Evolutionary conservation across 2,113 vertebrate species (phyloP), one percentile per base, ranked within the genome.

Genomic region (Hiodon tergisus): DNA sequence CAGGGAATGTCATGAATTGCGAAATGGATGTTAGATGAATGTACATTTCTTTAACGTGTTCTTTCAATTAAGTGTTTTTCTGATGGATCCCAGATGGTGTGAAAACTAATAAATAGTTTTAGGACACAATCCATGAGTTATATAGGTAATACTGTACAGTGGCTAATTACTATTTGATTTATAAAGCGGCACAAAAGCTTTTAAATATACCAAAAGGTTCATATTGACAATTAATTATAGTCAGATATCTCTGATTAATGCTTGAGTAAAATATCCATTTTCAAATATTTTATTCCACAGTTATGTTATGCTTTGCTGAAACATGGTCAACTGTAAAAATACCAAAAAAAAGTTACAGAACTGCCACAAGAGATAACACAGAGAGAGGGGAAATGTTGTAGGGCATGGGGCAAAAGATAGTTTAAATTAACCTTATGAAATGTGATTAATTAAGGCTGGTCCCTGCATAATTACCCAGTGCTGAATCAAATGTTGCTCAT

Each of bases 381-480:
- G 69, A n/a, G 6, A 17, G 6, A 52, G 46, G 46, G 58, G 58
- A 31, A 31, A 31, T 72, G 47, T 5, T 72, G 51, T 16, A 50
- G 59, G 14, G 58, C 61, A 53, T 51, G 65, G 46, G n/a, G 54
- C 65, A 48, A 75, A 75, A 75, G n/a, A 53, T 51, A 53, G 50
- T 48, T 62, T 48, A 62, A 52, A 63, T 63, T 53, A 76, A 76
- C 67, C 67, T 69, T 58, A 60, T 70, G 67, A 61, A 16, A 51
- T 47, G 57, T 54, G 58, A 76, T 62, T 70, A 70, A 76, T 76
- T 76, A 60, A 63, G 10, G 50, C 62, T 48, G 57, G 6, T 13
- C 60, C 17, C 6, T 69, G 16, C 9, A 11, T 70, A 70, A 76
- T 76, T 52, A 61, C 57, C 67, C 47, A 51, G 14, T 69, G 55